phyloP scores from a whole-genome alignment of 2,113 vertebrate species.

The Myocastor coypus region DNA sequence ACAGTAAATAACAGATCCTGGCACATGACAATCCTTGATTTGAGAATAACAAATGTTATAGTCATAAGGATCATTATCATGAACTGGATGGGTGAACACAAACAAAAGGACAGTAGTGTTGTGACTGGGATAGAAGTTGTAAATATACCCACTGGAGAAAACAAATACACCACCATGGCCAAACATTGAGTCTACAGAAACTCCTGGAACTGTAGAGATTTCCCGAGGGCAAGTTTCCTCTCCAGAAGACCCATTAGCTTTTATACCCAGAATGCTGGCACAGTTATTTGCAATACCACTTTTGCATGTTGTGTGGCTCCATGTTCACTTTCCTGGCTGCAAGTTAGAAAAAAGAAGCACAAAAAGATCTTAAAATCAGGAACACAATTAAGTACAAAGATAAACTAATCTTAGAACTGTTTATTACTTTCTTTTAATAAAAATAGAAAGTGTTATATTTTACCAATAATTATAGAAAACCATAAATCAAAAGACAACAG shows the following conservation, averaged over 20 bases:
- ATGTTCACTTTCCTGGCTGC: neutral
- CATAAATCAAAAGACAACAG: neutral
- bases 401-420: neutral
- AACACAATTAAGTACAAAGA: neutral
- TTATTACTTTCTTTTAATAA: neutral
- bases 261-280: neutral
- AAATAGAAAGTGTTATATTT: neutral
- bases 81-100: neutral
- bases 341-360: neutral
- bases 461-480: neutral
- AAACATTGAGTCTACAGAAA: neutral
- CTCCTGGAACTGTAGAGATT: neutral
- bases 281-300: neutral
- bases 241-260: neutral
- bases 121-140: neutral
- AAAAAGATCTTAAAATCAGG: neutral
- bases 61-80: neutral
- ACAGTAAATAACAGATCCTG: neutral
- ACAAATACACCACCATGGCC: neutral
- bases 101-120: constrained; percentile 9
- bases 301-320: neutral
- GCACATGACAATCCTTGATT: neutral
- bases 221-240: neutral
- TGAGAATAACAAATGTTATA: constrained; percentile 19
- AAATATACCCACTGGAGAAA: neutral